Percentiles rank a stretch among this genome's conserved stretches.
phyloP scores from a whole-genome alignment of 1,140 invertebrate species.

The Rhyzopertha dominica region DNA sequence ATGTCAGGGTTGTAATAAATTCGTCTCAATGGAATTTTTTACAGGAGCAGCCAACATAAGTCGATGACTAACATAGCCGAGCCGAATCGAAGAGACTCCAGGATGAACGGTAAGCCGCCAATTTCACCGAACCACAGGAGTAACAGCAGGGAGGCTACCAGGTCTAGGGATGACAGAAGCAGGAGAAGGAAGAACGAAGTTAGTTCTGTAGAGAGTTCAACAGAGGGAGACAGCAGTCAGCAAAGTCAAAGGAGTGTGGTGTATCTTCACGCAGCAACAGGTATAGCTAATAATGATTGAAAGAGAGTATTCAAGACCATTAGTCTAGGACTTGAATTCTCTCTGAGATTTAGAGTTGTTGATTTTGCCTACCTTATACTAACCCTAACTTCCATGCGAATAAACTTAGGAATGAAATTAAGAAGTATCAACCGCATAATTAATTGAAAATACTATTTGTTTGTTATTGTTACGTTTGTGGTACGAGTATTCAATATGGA shows the following conservation, averaged over 20 bases:
- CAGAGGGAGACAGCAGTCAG: slow-evolving; percentile 73
- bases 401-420: too few relatives aligned
- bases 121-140: slow-evolving; percentile 31
- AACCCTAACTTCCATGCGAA: too few relatives aligned
- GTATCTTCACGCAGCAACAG: slow-evolving; percentile 73
- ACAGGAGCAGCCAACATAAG: slow-evolving; percentile 26
- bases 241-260: slow-evolving; percentile 74
- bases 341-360: too few relatives aligned
- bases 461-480: too few relatives aligned
- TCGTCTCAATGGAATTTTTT: slow-evolving; percentile 3
- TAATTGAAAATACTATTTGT: too few relatives aligned
- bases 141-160: slow-evolving; percentile 16
- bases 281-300: slow-evolving; percentile 47
- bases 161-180: slow-evolving; percentile 23
- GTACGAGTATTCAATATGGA: too few relatives aligned
- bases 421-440: too few relatives aligned
- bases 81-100: slow-evolving; percentile 25
- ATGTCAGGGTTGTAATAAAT: too few relatives aligned
- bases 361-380: too few relatives aligned
- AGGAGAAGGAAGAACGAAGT: slow-evolving; percentile 36
- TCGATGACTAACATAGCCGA: slow-evolving; percentile 37
- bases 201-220: slow-evolving; percentile 59
- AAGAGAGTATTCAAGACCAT: too few relatives aligned
- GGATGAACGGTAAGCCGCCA: slow-evolving; percentile 34
- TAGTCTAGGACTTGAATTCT: too few relatives aligned